Percentiles rank a stretch among this genome's conserved stretches.
These are phyloP conservation scores for Meda fulgida DNA, from an alignment of 2,797 vertebrate species.

Conservation along the genomic window DNA sequence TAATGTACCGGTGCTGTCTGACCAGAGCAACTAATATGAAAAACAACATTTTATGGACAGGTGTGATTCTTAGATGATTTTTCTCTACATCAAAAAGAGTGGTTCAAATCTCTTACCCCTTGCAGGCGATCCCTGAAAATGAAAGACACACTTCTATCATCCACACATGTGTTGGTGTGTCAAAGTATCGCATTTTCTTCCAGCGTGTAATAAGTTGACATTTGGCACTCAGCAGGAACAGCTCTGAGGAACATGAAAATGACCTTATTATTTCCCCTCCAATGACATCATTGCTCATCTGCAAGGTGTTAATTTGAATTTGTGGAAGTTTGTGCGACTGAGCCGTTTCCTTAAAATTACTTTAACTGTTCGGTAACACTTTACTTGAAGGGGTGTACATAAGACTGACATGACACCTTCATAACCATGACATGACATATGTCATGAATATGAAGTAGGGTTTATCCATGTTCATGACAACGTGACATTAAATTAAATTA, in stretches of 20 bases:
- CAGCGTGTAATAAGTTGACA: constrained; percentile 47
- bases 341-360: constrained; percentile 31
- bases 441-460: too few species aligned
- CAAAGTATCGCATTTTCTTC: constrained; percentile 54
- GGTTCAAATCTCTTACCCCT: constrained; percentile 38
- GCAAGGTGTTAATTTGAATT: constrained; percentile 49
- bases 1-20: constrained; percentile 23
- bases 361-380: neutral
- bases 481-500: too few species aligned
- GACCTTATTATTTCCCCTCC: constrained; percentile 41
- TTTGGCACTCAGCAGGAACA: constrained; percentile 39
- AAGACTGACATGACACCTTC: too few species aligned
- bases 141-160: constrained; percentile 55
- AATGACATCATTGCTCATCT: constrained; percentile 46
- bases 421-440: too few species aligned
- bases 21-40: constrained; percentile 40
- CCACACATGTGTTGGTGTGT: constrained; percentile 61
- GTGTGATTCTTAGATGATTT: constrained; percentile 58
- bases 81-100: constrained; percentile 63
- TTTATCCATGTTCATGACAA: too few species aligned
- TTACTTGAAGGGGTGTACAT: too few species aligned
- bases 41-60: constrained; percentile 60
- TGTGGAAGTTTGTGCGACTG: constrained; percentile 18
- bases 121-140: constrained; percentile 47
- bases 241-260: constrained; percentile 37